Evolutionary conservation across 1,140 invertebrate genomes (phyloP).

Genomic region (Metaphire vulgaris): DNA sequence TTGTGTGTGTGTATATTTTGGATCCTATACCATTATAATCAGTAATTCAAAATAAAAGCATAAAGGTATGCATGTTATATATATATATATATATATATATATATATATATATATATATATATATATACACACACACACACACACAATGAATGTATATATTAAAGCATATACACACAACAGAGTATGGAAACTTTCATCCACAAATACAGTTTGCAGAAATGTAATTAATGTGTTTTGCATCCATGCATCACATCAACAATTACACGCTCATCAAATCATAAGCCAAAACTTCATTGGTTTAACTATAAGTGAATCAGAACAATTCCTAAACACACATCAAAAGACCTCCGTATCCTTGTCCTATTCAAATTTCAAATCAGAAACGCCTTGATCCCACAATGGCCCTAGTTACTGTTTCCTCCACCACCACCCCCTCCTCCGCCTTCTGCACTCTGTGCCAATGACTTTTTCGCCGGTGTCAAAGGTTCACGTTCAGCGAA

Average conservation of each 20-base stretch:
- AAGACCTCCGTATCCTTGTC: background rate
- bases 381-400: background rate
- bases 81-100: background rate
- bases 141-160: background rate
- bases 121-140: background rate
- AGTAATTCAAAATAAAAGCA: background rate
- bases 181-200: too few species aligned
- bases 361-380: background rate
- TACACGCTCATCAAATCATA: background rate
- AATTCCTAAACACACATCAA: background rate
- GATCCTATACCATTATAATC: too few species aligned
- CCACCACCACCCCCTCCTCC: background rate
- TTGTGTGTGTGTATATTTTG: too few species aligned
- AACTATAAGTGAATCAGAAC: background rate
- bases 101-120: background rate
- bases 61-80: background rate
- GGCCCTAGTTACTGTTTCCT: background rate
- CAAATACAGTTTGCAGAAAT: too few species aligned
- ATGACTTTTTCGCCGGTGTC: background rate
- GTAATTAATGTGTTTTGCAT: background rate
- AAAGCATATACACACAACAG: background rate
- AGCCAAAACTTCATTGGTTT: background rate
- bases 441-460: background rate
- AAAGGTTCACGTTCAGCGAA: conserved; percentile 37
- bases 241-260: background rate